Evolutionary conservation across 2,113 vertebrate genomes (phyloP).

Genomic region (Microcebus griseorufus): DNA sequence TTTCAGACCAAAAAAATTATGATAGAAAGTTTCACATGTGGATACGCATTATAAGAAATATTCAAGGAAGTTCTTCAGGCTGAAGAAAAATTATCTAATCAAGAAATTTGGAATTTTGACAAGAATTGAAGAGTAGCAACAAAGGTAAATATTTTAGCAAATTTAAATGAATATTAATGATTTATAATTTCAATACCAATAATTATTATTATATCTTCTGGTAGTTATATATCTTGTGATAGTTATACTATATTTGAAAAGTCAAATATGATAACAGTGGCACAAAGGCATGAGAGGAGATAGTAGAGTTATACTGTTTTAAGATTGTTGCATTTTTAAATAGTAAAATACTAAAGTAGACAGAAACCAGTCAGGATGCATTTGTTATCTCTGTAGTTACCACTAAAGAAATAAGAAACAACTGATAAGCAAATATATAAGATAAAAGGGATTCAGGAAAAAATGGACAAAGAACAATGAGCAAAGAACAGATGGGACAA

Average conservation of each 20-base stretch:
- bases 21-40: background rate
- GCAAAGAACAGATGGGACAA: background rate
- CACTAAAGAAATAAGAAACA: background rate
- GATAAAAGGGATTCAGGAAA: background rate
- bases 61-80: background rate
- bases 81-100: background rate
- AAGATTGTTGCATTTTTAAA: background rate
- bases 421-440: background rate
- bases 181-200: background rate
- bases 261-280: background rate
- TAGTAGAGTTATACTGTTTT: background rate
- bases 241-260: background rate
- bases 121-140: background rate
- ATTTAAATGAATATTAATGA: background rate
- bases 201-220: background rate
- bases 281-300: background rate
- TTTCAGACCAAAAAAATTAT: background rate
- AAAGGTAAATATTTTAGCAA: background rate
- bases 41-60: background rate
- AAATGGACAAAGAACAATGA: background rate
- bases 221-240: background rate
- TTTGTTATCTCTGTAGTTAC: background rate
- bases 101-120: background rate
- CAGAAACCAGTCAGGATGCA: background rate
- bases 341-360: background rate